phyloP scores from a whole-genome alignment of 2,888 invertebrate genomes.

The Leptogaster cylindrica region DNA sequence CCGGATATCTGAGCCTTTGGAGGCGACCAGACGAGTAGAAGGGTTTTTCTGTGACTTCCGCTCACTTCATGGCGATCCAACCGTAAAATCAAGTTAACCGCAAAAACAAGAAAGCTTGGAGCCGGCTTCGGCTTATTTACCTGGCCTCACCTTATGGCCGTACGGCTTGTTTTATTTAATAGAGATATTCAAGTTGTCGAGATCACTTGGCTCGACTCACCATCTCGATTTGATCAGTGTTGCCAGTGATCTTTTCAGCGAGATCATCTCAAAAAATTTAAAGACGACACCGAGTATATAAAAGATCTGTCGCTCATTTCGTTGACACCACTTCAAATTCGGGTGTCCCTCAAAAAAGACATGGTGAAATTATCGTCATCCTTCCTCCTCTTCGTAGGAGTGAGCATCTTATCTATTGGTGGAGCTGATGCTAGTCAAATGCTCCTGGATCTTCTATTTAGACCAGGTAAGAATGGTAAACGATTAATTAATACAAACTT shows the following conservation, averaged over 20 bases:
- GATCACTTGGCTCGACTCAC: not conserved
- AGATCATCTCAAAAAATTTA: too few relatives aligned
- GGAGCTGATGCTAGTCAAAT: not conserved
- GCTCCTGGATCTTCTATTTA: conserved; percentile 6
- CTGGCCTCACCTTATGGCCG: too few relatives aligned
- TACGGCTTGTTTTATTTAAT: conserved; percentile 12
- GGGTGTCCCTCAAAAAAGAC: too few relatives aligned
- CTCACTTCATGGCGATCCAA: conserved; percentile 28
- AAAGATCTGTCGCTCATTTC: conserved; percentile 11
- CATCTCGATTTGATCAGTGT: not conserved
- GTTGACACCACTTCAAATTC: too few relatives aligned
- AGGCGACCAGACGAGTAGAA: not conserved
- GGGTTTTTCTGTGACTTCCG: conserved; percentile 7
- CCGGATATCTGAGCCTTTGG: not conserved
- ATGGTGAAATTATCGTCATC: conserved; percentile 3
- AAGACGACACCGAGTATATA: conserved; percentile 31
- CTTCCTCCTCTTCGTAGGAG: not conserved
- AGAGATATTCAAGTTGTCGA: not conserved
- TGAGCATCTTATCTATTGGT: not conserved
- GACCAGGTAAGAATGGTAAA: conserved; percentile 7
- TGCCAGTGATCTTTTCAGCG: conserved; percentile 14
- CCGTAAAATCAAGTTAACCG: conserved; percentile 19
- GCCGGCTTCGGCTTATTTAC: too few relatives aligned
- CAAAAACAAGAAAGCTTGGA: too few relatives aligned
- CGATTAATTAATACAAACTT: too few relatives aligned